These are phyloP conservation scores for Pangasius mekongensis DNA, from an alignment of 2,797 vertebrate species.

Conservation along the genomic window DNA sequence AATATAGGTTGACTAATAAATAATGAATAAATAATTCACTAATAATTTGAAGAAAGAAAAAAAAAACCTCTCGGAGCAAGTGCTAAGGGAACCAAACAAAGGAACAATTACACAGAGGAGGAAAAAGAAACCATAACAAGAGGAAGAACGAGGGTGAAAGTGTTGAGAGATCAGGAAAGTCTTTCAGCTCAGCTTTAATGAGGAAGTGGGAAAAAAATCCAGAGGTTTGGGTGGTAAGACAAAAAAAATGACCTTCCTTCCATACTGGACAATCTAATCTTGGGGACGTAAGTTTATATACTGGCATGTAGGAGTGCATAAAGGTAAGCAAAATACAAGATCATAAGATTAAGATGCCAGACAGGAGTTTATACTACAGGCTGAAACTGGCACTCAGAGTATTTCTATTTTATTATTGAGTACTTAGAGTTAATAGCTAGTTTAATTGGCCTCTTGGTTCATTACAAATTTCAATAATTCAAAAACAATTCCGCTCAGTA, in stretches of 20 bases:
- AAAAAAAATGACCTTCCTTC: background rate
- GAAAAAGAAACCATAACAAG: background rate
- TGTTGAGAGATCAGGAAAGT: slow-evolving; percentile 7
- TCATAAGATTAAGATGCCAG: background rate
- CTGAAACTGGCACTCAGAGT: background rate
- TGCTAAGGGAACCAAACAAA: background rate
- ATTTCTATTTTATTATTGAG: background rate
- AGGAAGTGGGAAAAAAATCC: background rate
- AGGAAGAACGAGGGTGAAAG: background rate
- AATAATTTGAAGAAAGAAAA: background rate
- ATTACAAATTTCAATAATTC: background rate
- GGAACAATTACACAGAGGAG: background rate
- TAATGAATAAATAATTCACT: background rate
- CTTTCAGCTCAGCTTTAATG: background rate
- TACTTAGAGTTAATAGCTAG: background rate
- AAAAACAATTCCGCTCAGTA: background rate
- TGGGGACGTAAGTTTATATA: background rate
- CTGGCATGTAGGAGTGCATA: background rate
- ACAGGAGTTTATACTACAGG: background rate
- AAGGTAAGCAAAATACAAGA: background rate
- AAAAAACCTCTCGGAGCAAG: background rate
- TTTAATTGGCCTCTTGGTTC: background rate
- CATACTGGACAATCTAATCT: background rate
- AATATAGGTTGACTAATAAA: background rate
- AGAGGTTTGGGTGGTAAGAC: background rate